Percentiles rank a stretch among this genome's conserved stretches.
Evolutionary conservation across 2,888 invertebrate species (phyloP).

Genomic region (Macrophya annulata): DNA sequence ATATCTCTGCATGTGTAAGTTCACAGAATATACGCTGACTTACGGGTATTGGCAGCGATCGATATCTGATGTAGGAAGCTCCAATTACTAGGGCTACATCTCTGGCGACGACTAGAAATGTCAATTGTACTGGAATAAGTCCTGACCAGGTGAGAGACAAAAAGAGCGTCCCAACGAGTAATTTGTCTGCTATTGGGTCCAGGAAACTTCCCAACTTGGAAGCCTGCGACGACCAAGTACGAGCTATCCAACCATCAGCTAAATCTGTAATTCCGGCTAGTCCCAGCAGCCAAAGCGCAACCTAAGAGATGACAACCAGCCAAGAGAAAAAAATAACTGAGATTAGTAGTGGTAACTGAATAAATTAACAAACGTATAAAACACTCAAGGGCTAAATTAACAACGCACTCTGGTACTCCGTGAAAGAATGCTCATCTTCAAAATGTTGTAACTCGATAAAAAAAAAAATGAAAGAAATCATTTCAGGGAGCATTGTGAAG

Average conservation of each 20-base stretch:
- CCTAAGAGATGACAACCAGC: slow-evolving; percentile 65
- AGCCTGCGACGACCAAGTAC: slow-evolving; percentile 94
- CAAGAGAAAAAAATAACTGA: not conserved
- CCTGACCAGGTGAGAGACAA: slow-evolving; percentile 92
- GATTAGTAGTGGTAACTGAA: not conserved
- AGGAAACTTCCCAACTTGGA: slow-evolving; percentile 97
- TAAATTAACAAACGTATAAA: too few relatives aligned
- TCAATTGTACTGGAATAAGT: slow-evolving; percentile 91
- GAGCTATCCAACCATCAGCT: slow-evolving; percentile 98
- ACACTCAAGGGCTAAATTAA: too few relatives aligned
- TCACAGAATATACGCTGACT: slow-evolving; percentile 71
- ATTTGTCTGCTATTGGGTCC: slow-evolving; percentile 98
- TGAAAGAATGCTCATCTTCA: too few relatives aligned
- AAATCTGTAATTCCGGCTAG: slow-evolving; percentile 96
- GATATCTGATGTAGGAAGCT: slow-evolving; percentile 95
- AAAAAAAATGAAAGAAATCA: too few relatives aligned
- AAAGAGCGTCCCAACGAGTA: slow-evolving; percentile 94
- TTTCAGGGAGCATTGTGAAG: too few relatives aligned
- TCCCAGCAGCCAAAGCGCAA: slow-evolving; percentile 91
- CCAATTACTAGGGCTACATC: slow-evolving; percentile 91
- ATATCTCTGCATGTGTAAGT: not conserved
- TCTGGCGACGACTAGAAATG: slow-evolving; percentile 91
- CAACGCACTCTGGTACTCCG: too few relatives aligned
- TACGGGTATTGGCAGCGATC: slow-evolving; percentile 94
- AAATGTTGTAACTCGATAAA: too few relatives aligned